phyloP scores from a whole-genome alignment of 2,113 vertebrate species.

The Damaliscus lunatus region DNA sequence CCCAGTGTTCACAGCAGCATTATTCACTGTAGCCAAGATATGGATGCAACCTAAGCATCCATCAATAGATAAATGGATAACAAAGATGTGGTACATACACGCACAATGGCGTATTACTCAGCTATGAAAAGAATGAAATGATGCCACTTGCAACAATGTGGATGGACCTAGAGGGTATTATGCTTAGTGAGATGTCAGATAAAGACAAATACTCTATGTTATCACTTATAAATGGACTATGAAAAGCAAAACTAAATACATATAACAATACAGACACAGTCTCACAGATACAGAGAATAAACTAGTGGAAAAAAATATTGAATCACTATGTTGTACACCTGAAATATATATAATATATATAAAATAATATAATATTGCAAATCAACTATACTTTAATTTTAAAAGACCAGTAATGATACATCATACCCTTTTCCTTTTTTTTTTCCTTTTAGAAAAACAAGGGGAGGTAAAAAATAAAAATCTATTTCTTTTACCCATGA shows the following conservation, averaged over 20 bases:
- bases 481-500: background rate
- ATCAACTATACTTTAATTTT: background rate
- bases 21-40: background rate
- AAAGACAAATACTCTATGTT: background rate
- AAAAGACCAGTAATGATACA: background rate
- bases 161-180: background rate
- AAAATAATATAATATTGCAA: background rate
- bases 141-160: background rate
- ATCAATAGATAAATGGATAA: background rate
- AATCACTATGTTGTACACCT: background rate
- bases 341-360: background rate
- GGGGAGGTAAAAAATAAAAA: background rate
- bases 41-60: background rate
- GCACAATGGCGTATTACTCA: background rate
- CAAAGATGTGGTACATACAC: background rate
- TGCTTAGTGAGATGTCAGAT: background rate
- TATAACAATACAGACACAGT: background rate
- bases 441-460: background rate
- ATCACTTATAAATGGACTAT: background rate
- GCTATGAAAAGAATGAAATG: background rate
- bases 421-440: background rate
- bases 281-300: background rate
- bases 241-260: background rate
- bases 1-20: background rate
- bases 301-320: background rate